Evolutionary conservation across 2,113 vertebrate species (phyloP), one percentile per base, ranked within the genome.

Genomic region (Micronycteris hirsuta): DNA sequence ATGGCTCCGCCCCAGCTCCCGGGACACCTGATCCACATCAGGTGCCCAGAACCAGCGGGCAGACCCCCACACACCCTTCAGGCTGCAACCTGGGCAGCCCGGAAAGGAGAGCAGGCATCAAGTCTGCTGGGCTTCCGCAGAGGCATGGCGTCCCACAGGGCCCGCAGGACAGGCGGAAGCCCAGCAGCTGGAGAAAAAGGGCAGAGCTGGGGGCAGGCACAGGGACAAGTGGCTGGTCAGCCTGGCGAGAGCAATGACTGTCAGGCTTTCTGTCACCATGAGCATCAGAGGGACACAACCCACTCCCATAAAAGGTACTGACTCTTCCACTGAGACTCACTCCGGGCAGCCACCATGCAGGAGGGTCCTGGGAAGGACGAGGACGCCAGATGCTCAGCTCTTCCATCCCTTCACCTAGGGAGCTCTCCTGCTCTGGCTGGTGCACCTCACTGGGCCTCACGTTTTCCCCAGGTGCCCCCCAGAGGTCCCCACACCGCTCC

Each of bases 131-230:
- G 38, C 36, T 31, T 31, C 54, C 14, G 0, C 16, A 41, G 9
- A 24, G 22, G 56, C 41, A 61, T 0, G 16, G 26, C 4, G 0
- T 3, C 36, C 56, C 3, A 1, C 0, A 0, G 7, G 13, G 20
- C 15, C 49, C 74, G 2, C 5, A 6, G 54, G 63, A 49, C 26
- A 10, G 5, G 61, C 31, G 38, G 70, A 17, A 7, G 22, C 61
- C 1, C 19, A 8, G 49, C 28, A 0, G 28, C n/a, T 76, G 16
- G 5, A 38, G 3, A 22, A 74, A 26, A 24, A 52, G 9, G 52
- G 52, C 52, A 16, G 22, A 36, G 31, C 22, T 2, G 38, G 38
- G 26, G 17, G 20, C 13, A 1, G 7, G 17, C 1, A 4, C 1
- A 3, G 41, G 31, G 33, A 67, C 2, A 9, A 8, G 36, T 2